These are phyloP conservation scores for Disparrhopalites patrizii DNA, from an alignment of 2,888 invertebrate genomes.

Conservation along the genomic window DNA sequence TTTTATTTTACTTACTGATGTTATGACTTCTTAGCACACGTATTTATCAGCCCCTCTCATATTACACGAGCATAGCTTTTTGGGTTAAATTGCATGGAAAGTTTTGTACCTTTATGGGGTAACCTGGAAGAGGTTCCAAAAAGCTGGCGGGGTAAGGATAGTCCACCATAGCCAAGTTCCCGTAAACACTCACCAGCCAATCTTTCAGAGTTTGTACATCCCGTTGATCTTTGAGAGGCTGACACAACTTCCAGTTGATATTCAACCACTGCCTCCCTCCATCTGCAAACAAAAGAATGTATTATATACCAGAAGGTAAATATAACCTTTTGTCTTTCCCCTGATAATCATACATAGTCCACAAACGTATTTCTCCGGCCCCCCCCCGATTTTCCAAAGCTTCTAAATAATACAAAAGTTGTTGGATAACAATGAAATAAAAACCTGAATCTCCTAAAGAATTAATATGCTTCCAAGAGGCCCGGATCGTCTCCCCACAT, in stretches of 20 bases:
- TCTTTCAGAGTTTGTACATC: conserved; percentile 61
- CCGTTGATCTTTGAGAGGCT: conserved; percentile 59
- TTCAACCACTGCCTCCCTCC: conserved; percentile 68
- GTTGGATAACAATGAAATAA: conserved; percentile 14
- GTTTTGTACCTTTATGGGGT: conserved; percentile 68
- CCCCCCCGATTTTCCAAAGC: too few relatives aligned
- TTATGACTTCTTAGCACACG: too few relatives aligned
- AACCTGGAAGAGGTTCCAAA: conserved; percentile 73
- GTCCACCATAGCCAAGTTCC: conserved; percentile 86
- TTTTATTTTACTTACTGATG: too few relatives aligned
- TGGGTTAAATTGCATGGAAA: too few relatives aligned
- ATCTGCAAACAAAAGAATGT: conserved; percentile 60
- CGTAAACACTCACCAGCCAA: conserved; percentile 70
- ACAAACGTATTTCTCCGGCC: too few relatives aligned
- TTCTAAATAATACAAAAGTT: too few relatives aligned
- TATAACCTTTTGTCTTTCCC: too few relatives aligned
- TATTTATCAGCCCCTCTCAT: too few relatives aligned
- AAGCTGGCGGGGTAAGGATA: conserved; percentile 88
- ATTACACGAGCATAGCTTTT: too few relatives aligned
- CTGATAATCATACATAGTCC: too few relatives aligned
- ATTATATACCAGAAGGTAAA: too few relatives aligned
- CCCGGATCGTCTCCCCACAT: conserved; percentile 69
- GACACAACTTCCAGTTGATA: conserved; percentile 71
- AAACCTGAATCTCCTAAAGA: conserved; percentile 57
- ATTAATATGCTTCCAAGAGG: conserved; percentile 71